Evolutionary conservation across 2,888 invertebrate species (phyloP).

Genomic region (Caenorhabditis afra): DNA sequence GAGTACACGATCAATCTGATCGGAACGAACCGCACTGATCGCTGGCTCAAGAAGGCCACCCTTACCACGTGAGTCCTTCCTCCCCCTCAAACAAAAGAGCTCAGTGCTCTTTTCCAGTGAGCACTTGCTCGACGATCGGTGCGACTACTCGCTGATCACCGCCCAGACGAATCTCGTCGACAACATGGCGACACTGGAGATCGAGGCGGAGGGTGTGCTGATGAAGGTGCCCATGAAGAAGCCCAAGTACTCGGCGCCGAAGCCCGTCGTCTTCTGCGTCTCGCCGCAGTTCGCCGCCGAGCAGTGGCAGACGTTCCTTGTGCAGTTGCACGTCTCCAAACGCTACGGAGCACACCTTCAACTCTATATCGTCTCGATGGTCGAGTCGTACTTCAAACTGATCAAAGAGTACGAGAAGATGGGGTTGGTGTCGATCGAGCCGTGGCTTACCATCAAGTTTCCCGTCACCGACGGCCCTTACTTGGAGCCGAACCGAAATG

Average conservation of each 20-base stretch:
- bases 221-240: conserved; percentile 35
- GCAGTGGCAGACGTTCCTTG: conserved; percentile 61
- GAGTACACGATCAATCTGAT: conserved; percentile 29
- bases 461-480: conserved; percentile 42
- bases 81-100: too few relatives aligned
- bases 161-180: conserved; percentile 37
- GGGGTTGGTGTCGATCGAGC: conserved; percentile 51
- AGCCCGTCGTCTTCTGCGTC: conserved; percentile 61
- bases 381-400: conserved; percentile 60
- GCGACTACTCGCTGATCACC: conserved; percentile 40
- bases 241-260: conserved; percentile 30
- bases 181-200: conserved; percentile 38
- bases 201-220: conserved; percentile 36
- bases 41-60: conserved; percentile 23
- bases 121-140: conserved; percentile 32
- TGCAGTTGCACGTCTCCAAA: conserved; percentile 60
- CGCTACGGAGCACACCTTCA: conserved; percentile 60
- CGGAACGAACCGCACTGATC: conserved; percentile 20
- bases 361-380: conserved; percentile 60
- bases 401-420: conserved; percentile 57
- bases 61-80: conserved; percentile 27
- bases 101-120: conserved; percentile 52
- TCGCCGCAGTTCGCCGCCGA: conserved; percentile 63
- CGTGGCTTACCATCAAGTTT: conserved; percentile 62
- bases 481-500: conserved; percentile 65